Percentiles rank a stretch among this genome's conserved stretches.
These are phyloP conservation scores for Valencia hispanica DNA, from an alignment of 2,797 vertebrate genomes.

Conservation along the genomic window DNA sequence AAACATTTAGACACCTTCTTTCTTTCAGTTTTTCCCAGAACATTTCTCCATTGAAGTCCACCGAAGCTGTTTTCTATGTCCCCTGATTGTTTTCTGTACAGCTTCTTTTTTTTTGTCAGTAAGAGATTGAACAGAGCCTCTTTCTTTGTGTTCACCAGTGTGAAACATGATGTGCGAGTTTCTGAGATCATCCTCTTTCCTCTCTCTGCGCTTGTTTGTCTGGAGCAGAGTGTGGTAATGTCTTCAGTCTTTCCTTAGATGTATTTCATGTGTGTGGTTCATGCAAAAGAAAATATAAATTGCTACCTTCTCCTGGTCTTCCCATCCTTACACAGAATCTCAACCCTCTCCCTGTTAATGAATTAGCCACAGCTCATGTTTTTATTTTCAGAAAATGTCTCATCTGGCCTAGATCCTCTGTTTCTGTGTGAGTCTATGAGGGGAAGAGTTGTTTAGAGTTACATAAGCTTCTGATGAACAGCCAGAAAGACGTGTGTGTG, in stretches of 20 bases:
- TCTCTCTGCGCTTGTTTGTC: slow-evolving; percentile 2
- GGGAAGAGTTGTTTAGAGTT: slow-evolving; percentile 46
- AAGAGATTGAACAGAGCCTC: slow-evolving; percentile 38
- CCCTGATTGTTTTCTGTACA: slow-evolving; percentile 26
- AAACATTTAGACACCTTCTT: slow-evolving; percentile 1
- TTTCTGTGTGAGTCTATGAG: background rate
- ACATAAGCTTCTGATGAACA: slow-evolving; percentile 63
- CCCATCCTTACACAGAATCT: slow-evolving; percentile 35
- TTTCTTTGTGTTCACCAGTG: slow-evolving; percentile 57
- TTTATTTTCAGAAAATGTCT: slow-evolving; percentile 47
- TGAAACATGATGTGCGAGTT: slow-evolving; percentile 36
- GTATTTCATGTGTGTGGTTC: slow-evolving; percentile 3
- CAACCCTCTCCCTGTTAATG: slow-evolving; percentile 36
- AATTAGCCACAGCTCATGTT: slow-evolving; percentile 57
- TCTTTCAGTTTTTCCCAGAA: slow-evolving; percentile 2
- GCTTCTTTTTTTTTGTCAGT: slow-evolving; percentile 27
- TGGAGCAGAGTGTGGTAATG: slow-evolving; percentile 13
- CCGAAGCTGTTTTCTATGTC: slow-evolving; percentile 22
- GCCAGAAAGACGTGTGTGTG: slow-evolving; percentile 26
- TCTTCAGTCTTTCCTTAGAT: slow-evolving; percentile 12
- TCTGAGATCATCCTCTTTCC: slow-evolving; percentile 18
- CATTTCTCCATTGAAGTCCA: background rate
- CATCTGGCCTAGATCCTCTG: slow-evolving; percentile 52
- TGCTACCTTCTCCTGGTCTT: slow-evolving; percentile 1
- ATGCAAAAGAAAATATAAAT: background rate